phyloP scores from a whole-genome alignment of 2,797 vertebrate genomes.

The Phoeniculus purpureus region DNA sequence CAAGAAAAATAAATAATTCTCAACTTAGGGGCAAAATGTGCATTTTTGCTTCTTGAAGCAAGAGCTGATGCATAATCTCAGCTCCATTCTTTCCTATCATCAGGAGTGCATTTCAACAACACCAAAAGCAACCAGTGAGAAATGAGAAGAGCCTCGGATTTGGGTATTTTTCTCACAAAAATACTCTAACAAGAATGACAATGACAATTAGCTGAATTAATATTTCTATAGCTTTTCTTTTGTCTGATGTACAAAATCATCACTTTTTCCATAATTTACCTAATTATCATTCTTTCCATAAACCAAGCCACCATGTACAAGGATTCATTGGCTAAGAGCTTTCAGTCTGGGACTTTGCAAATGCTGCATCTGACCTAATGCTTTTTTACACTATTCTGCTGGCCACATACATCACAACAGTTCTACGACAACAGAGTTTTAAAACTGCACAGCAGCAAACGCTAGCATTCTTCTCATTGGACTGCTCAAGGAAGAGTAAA shows the following conservation, averaged over 20 bases:
- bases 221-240: background rate
- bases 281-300: background rate
- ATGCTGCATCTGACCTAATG: background rate
- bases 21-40: background rate
- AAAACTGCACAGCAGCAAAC: background rate
- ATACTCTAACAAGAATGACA: background rate
- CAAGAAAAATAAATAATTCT: background rate
- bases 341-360: background rate
- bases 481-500: background rate
- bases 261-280: background rate
- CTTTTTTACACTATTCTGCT: background rate
- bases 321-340: background rate
- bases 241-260: background rate
- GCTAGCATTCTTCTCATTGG: background rate
- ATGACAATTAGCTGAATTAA: background rate
- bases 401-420: background rate
- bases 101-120: background rate
- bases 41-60: background rate
- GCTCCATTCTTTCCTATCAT: background rate
- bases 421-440: too few relatives aligned
- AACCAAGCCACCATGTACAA: background rate
- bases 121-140: background rate
- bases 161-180: background rate
- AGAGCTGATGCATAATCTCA: background rate
- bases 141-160: background rate